Evolutionary conservation across 2,113 vertebrate genomes (phyloP).

Genomic region (Silurus meridionalis): DNA sequence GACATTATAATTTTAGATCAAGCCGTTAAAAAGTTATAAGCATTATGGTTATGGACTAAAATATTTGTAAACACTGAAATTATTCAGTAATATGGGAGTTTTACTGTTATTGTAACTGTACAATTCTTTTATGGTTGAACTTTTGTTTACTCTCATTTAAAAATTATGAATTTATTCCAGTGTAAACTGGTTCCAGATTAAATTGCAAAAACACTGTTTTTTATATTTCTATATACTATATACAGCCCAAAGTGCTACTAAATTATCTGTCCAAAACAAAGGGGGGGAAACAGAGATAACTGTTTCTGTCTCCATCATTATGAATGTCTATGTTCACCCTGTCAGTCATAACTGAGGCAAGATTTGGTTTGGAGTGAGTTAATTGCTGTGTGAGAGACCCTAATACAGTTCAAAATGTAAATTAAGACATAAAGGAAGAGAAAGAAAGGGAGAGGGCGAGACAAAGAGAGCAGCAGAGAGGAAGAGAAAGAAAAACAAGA

Average conservation of each 20-base stretch:
- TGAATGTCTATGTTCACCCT: conserved; percentile 77
- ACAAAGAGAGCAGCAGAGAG: conserved; percentile 38
- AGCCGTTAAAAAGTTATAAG: too few species aligned
- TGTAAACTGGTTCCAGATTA: too few species aligned
- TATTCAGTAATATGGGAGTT: too few species aligned
- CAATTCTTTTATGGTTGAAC: too few species aligned
- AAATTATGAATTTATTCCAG: too few species aligned
- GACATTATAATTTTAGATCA: too few species aligned
- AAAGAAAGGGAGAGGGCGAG: neutral
- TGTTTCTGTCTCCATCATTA: conserved; percentile 74
- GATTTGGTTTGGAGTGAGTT: conserved; percentile 85
- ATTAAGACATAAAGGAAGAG: conserved; percentile 43
- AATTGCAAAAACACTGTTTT: too few species aligned
- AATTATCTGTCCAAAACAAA: conserved; percentile 35
- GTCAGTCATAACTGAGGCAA: conserved; percentile 80
- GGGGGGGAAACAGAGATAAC: conserved; percentile 34
- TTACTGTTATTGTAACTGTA: too few species aligned
- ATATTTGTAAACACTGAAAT: too few species aligned
- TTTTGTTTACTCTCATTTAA: too few species aligned
- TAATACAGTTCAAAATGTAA: conserved; percentile 61
- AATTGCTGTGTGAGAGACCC: conserved; percentile 82
- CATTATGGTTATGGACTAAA: too few species aligned
- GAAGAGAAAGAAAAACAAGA: conserved; percentile 18
- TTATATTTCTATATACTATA: too few species aligned
- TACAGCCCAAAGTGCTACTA: conserved; percentile 22